Conservation (phyloP, 2,797 vertebrate genomes). For the Synanceia verrucosa region DNA sequence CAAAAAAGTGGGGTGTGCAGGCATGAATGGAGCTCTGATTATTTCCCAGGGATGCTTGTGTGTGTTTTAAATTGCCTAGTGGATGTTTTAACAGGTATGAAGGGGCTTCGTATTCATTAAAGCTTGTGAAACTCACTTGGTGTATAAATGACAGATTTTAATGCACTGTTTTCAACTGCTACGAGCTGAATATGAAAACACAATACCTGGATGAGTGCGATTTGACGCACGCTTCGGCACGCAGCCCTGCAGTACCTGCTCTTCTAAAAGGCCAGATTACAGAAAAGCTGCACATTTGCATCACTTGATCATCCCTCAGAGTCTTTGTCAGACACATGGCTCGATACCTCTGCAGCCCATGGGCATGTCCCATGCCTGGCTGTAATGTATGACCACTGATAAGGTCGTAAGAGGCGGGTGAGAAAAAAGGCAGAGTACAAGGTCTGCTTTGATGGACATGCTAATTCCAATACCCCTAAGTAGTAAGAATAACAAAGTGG, state of each 20-base stretch:
- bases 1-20: conserved; percentile 32
- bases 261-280: conserved; percentile 18
- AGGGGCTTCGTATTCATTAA: conserved; percentile 31
- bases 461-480: conserved; percentile 80
- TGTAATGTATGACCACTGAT: conserved; percentile 73
- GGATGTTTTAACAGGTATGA: conserved; percentile 57
- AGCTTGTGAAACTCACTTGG: conserved; percentile 24
- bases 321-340: conserved; percentile 41
- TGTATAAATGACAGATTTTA: conserved; percentile 33
- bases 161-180: background rate
- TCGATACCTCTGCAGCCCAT: conserved; percentile 58
- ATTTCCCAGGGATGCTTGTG: conserved; percentile 32
- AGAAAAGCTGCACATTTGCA: conserved; percentile 41
- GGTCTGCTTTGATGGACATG: conserved; percentile 78
- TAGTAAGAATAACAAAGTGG: conserved; percentile 82
- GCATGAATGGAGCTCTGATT: conserved; percentile 62
- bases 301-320: conserved; percentile 42
- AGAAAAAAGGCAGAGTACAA: conserved; percentile 69
- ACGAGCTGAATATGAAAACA: conserved; percentile 28
- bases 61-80: conserved; percentile 28
- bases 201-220: conserved; percentile 17
- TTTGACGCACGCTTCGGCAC: conserved; percentile 52
- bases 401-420: conserved; percentile 53
- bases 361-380: conserved; percentile 50
- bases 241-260: conserved; percentile 49